Evolutionary conservation across 2,797 vertebrate species (phyloP).

Genomic region (Champsocephalus esox): DNA sequence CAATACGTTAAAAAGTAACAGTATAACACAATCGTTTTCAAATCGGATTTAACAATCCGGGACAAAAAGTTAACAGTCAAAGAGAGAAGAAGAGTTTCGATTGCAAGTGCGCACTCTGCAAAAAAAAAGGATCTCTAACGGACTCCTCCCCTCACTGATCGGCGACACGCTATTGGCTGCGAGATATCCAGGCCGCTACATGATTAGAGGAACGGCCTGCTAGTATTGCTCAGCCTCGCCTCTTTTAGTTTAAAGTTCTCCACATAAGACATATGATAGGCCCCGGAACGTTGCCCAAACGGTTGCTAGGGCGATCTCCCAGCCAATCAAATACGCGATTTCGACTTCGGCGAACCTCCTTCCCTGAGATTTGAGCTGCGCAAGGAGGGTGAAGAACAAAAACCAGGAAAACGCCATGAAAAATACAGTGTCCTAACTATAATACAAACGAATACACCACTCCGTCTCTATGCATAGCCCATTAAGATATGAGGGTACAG

Average conservation of each 20-base stretch:
- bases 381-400: constrained; percentile 16
- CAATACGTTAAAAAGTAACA: neutral
- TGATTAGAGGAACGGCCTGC: constrained; percentile 42
- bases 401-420: constrained; percentile 50
- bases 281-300: constrained; percentile 75
- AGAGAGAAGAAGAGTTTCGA: constrained; percentile 40
- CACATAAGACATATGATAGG: constrained; percentile 63
- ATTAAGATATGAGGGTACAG: neutral
- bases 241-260: constrained; percentile 82
- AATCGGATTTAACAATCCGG: neutral
- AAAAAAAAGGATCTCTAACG: constrained; percentile 43
- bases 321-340: constrained; percentile 70
- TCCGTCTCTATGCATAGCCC: no score
- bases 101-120: constrained; percentile 75
- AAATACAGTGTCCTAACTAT: neutral
- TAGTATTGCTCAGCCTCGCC: constrained; percentile 51
- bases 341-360: constrained; percentile 50
- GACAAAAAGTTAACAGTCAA: constrained; percentile 58
- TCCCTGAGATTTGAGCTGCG: constrained; percentile 40
- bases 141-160: constrained; percentile 40
- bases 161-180: constrained; percentile 72
- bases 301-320: constrained; percentile 82
- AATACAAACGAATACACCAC: no score
- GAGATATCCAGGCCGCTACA: fast-evolving
- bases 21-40: neutral